Evolutionary conservation across 2,113 vertebrate genomes (phyloP), one percentile per base, ranked within the genome.

Genomic region (Saccopteryx bilineata): DNA sequence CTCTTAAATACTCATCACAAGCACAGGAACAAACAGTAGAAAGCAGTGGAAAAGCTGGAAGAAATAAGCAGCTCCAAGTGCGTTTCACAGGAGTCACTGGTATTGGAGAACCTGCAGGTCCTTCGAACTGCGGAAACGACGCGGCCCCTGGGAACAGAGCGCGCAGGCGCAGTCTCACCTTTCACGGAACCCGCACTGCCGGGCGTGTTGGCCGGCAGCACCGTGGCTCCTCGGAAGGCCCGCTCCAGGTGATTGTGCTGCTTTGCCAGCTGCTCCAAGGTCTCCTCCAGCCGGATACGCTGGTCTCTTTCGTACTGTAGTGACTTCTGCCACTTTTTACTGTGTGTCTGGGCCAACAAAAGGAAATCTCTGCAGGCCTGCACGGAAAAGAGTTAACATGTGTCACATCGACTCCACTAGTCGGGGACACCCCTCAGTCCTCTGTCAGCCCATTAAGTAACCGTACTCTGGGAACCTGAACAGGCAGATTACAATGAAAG

Each of bases 241-340:
- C 99, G 98, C 95, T 99, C 99, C 97, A 99, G 98, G 96, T 99
- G 99, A 97, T 99, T 99, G 97, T 99, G 99, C 97, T 99, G 99
- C 97, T 99, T 99, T 2, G 99, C 99, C 92, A 99, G 95, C 97
- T 99, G 99, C 97, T 99, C 99, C 91, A 99, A 93, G 0, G 99
- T 99, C 98, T 99, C 99, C 89, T 99, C 99, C 98, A 99, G 97
- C 0, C 99, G 99, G 95, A 99, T 99, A 11, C 99, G 98, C 98
- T 99, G 99, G 89, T 99, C 99, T 93, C 99, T 96, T 61, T 99
- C 99, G 0, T 99, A 98, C 97, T 99, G 99, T 18, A 99, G 98
- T 0, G 99, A 99, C 94, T 99, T 99, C 98, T 99, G 99, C 99
- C 99, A 99, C 78, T 99, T 99, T 97, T 99, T 99, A 93, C 99